Base-by-base conservation (phyloP, 2,888 invertebrate genomes). In the Euplagia quadripunctaria region DNA sequence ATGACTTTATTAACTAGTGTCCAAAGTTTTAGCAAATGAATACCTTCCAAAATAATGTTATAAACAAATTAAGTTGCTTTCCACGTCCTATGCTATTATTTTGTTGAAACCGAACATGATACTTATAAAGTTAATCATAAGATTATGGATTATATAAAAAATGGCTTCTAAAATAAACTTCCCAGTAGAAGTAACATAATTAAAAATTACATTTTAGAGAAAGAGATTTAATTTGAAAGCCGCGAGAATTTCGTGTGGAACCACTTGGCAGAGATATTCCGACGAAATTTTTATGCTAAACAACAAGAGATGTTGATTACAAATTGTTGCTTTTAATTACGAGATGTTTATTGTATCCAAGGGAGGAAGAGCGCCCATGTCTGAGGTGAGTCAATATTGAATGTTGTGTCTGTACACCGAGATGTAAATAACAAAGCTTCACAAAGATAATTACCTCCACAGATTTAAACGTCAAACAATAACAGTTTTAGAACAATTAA, bases 181-280 rank as follows among this genome's bases (percentile, higher is more conserved):
- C 14, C 4, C 31, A 2, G 31, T 31, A 51, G 3, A 51, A 51
- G 14, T 14, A 51, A 51, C 14, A 51, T 51, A 51, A 51, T 16
- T 16, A 31, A 16, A 51, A 51, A 16, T 14, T 16, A 51, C 51
- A 51, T 51, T 51, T 16, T 51, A 31, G 31, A 51, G 55, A 7
- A 55, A 55, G 5, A 17, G n/a, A 55, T n/a, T 55, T 55, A 5
- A n/a, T 55, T 55, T 55, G 9, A 58, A 58, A 58, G 58, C 58
- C 20, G 11, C 11, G 4, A 61, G 58, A 61, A 20, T 61, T 61
- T 14, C 20, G 58, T 61, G 31, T 31, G 31, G 14, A 31, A 61
- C 58, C 58, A 61, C 58, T 61, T 61, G 20, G 58, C 58, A 61
- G 31, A 61, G 58, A 61, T 61, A 61, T 61, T 61, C 31, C 4